These are phyloP conservation scores for Melinaea menophilus DNA, from an alignment of 2,888 invertebrate genomes.

Conservation along the genomic window DNA sequence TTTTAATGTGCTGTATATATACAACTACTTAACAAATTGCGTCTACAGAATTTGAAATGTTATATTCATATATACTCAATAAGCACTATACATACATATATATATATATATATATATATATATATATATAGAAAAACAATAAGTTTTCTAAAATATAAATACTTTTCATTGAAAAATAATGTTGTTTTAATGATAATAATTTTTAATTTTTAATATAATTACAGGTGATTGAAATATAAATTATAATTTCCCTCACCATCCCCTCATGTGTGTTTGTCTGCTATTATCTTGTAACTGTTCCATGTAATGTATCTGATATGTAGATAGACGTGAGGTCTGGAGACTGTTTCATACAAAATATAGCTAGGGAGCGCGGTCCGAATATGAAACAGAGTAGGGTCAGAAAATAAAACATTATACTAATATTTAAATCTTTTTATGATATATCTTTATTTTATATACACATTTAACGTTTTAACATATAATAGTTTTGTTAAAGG, in stretches of 20 bases:
- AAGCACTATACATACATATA: too few species aligned
- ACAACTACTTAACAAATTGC: too few species aligned
- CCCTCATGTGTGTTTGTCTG: constrained; percentile 31
- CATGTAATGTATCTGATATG: constrained; percentile 44
- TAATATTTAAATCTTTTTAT: background rate
- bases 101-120: background rate
- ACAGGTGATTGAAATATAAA: background rate
- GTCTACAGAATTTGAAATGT: too few species aligned
- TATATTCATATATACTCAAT: background rate
- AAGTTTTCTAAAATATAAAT: background rate
- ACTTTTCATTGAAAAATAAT: background rate
- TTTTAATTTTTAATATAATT: background rate
- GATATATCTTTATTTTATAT: too few species aligned
- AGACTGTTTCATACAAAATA: constrained; percentile 66
- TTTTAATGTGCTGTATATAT: background rate
- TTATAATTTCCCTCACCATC: background rate
- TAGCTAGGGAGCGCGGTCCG: constrained; percentile 54
- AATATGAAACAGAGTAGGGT: constrained; percentile 65
- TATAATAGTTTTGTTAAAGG: too few species aligned
- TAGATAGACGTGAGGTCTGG: constrained; percentile 55
- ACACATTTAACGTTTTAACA: too few species aligned
- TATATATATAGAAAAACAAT: background rate
- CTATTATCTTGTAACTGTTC: constrained; percentile 41
- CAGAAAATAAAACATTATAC: constrained; percentile 42
- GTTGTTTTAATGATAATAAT: background rate